Evolutionary conservation across 1,140 invertebrate species (phyloP).

Genomic region (Bactericera cockerelli): DNA sequence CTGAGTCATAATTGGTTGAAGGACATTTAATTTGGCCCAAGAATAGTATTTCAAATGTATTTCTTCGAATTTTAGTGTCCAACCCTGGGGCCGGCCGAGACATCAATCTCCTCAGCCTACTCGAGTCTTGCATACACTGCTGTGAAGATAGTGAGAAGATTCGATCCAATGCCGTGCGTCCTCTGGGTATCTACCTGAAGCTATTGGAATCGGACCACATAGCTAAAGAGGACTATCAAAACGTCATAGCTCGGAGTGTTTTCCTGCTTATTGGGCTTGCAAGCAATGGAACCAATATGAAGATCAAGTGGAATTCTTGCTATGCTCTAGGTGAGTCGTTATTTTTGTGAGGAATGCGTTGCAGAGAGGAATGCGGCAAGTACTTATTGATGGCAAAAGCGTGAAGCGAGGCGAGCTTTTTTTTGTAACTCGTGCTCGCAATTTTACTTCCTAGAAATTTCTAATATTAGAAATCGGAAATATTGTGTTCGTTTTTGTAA

Average conservation of each 20-base stretch:
- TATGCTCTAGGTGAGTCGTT: conserved; percentile 4
- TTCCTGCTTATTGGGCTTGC: background rate
- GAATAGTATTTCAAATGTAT: no score
- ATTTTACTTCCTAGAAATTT: no score
- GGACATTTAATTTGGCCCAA: no score
- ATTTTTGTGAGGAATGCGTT: no score
- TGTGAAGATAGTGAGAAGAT: conserved; percentile 9
- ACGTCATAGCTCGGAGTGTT: background rate
- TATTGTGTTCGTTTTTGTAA: no score
- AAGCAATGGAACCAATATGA: background rate
- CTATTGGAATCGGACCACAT: background rate
- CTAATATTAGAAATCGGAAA: no score
- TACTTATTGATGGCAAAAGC: no score
- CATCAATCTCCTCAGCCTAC: background rate
- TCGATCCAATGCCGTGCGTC: background rate
- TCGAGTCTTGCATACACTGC: background rate
- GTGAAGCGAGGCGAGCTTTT: no score
- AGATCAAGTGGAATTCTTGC: background rate
- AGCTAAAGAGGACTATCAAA: background rate
- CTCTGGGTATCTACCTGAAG: background rate
- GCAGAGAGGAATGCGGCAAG: no score
- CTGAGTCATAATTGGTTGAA: no score
- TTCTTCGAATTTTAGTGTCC: background rate
- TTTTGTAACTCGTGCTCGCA: no score
- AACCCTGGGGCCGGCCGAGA: background rate